Evolutionary conservation across 2,113 vertebrate species (phyloP), one percentile per base, ranked within the genome.

Genomic region (Macheiramphus alcinus): DNA sequence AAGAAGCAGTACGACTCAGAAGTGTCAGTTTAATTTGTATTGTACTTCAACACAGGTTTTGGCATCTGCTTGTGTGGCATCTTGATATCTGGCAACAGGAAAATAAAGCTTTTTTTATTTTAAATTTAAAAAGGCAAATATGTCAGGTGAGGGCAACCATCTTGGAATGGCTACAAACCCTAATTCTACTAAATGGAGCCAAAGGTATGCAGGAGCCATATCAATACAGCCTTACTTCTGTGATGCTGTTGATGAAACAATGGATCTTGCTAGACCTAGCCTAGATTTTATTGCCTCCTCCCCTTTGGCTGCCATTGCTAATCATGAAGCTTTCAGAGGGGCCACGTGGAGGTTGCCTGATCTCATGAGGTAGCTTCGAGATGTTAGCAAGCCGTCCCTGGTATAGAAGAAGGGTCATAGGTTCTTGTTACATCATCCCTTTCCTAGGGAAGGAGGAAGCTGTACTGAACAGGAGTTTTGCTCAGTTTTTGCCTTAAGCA

Each of bases 301-400:
- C 21, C 7, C 29, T 86, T 45, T 4, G 4, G 3, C 32, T 80
- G 15, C 27, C 4, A 5, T 7, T 82, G 61, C 31, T 85, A 58
- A 45, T 58, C 9, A 17, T 18, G 16, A 18, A 29, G 23, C 15
- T 80, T 86, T 83, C 72, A 38, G 27, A 63, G n/a, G 5, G 42
- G 3, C 18, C n/a, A 0, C 15, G 3, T 29, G 27, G 6, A 4
- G 6, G 3, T 74, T 75, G 40, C 20, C 40, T n/a, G 34, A 16
- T 75, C 16, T 68, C 13, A 1, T 32, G 29, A 75, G 12, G 15
- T 43, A 17, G 27, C 15, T 75, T 76, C 4, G 7, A 25, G 52
- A 48, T 42, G 29, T 55, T 79, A 29, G 20, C 21, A 62, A 32
- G 17, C 13, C 11, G 12, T 59, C 16, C 25, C 14, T 88, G 34